A percentile compares a stretch with the other conserved stretches of the same genome.
Conservation (phyloP, 2,797 vertebrate species). For the Cuniculus paca region DNA sequence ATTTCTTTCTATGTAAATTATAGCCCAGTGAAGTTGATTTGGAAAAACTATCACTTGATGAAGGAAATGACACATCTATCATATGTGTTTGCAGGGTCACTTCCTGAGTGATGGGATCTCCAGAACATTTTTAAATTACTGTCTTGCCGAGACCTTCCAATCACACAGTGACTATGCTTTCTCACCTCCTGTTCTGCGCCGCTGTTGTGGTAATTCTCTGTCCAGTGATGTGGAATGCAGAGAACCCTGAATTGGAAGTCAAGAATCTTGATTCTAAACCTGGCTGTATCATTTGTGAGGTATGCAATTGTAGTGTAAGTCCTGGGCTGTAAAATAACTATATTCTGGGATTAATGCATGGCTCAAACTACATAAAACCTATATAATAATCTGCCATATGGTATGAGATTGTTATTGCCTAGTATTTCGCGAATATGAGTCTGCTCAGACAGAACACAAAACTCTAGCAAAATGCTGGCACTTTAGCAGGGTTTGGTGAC, state of each 20-base stretch:
- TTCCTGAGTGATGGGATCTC: background rate
- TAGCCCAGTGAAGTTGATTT: conserved; percentile 55
- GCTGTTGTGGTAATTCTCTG: background rate
- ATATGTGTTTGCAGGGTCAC: background rate
- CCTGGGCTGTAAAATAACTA: background rate
- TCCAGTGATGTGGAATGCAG: background rate
- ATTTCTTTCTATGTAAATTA: conserved; percentile 66
- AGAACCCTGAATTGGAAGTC: background rate
- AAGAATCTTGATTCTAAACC: conserved; percentile 22
- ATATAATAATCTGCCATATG: background rate
- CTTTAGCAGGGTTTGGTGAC: background rate
- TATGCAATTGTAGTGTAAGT: conserved; percentile 15
- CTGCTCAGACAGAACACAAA: background rate
- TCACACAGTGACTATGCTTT: background rate
- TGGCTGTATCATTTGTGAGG: background rate
- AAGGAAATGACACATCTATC: conserved; percentile 39
- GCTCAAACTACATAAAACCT: background rate
- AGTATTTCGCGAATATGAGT: conserved; percentile 17
- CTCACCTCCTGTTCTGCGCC: background rate
- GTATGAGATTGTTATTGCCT: background rate
- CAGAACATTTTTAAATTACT: background rate
- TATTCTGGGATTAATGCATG: background rate
- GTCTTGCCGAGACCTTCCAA: background rate
- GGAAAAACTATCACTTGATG: conserved; percentile 28
- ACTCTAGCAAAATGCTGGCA: background rate